Conservation (phyloP, 2,797 vertebrate species). For the Chaunax sp. region DNA sequence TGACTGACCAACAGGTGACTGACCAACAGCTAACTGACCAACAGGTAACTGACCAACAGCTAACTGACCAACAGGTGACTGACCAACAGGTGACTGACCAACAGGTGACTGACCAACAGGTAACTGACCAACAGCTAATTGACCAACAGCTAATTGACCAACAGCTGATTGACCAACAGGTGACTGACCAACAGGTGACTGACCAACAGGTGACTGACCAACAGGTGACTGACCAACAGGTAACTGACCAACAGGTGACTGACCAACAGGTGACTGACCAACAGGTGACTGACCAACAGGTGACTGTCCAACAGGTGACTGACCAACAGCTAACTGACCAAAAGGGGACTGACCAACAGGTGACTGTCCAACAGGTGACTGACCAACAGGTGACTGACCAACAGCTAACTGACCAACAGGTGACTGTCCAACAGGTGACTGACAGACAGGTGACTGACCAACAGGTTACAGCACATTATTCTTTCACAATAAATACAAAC, state of each 20-base stretch:
- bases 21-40: neutral
- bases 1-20: neutral
- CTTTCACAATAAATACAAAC: too few species aligned
- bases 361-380: neutral
- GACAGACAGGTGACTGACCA: too few species aligned
- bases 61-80: neutral
- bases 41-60: neutral
- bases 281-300: neutral
- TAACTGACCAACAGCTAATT: neutral
- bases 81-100: neutral
- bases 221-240: slow-evolving; percentile 79
- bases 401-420: neutral
- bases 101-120: slow-evolving; percentile 67
- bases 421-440: neutral
- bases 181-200: neutral
- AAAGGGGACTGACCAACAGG: slow-evolving; percentile 79
- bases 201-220: neutral
- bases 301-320: neutral
- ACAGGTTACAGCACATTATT: too few species aligned
- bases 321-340: neutral
- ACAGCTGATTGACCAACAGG: neutral
- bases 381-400: neutral
- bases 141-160: neutral
- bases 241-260: neutral
- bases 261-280: neutral